These are phyloP conservation scores for Chiridota heheva DNA, from an alignment of 35 echinoderm and acorn worm genomes.

Conservation along the genomic window DNA sequence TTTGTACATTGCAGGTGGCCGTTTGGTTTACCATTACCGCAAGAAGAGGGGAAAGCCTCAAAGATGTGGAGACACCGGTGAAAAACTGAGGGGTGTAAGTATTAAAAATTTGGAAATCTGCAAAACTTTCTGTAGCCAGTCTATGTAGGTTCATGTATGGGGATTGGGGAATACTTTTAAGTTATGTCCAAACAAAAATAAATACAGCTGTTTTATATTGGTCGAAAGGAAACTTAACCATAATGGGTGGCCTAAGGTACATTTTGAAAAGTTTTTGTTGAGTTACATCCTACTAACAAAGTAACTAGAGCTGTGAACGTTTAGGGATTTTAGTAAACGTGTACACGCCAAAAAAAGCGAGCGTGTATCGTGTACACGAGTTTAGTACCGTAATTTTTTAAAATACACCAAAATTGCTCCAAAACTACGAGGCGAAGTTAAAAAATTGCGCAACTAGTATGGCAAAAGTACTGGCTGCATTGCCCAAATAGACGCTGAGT, in stretches of 20 bases:
- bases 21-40: constrained; percentile 76
- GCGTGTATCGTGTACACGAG: no score
- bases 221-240: not conserved
- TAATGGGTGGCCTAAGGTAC: not conserved
- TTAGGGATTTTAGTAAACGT: no score
- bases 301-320: no score
- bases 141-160: not conserved
- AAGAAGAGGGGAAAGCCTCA: constrained; percentile 76
- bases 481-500: no score
- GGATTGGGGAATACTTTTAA: not conserved
- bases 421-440: no score
- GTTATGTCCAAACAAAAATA: not conserved
- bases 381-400: no score
- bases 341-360: no score
- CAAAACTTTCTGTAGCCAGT: not conserved
- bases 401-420: no score
- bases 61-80: constrained; percentile 89
- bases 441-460: no score
- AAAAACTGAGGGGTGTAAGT: constrained; percentile 79
- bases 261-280: not conserved
- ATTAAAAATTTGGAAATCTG: not conserved
- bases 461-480: no score
- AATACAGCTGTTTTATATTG: not conserved
- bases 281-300: not conserved
- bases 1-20: constrained; percentile 41